Conservation (phyloP, 37 sponge, comb jelly and placozoan genomes). For the Bolinopsis microptera region DNA sequence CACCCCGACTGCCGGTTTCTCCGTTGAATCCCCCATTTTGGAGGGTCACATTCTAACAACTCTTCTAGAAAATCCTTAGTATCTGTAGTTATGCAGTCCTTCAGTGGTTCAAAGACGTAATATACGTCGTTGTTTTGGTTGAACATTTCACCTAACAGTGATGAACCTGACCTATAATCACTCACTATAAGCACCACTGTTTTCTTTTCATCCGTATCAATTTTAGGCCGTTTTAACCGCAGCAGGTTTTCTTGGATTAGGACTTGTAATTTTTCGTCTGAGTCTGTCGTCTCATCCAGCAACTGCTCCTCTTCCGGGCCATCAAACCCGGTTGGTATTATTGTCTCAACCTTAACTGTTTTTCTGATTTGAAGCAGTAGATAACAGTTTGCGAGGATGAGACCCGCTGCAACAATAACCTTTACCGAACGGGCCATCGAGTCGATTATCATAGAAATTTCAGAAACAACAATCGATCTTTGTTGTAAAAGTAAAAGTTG, state of each 20-base stretch:
- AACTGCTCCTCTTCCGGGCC: no score
- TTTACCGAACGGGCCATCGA: no score
- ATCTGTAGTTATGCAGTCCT: not conserved
- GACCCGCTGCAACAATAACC: not conserved
- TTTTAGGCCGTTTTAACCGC: not conserved
- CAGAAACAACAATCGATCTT: no score
- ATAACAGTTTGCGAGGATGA: not conserved
- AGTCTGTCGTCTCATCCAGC: not conserved
- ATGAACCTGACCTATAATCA: slow-evolving; percentile 29
- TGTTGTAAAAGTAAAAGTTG: no score
- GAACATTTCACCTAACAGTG: slow-evolving; percentile 14
- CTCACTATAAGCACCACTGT: not conserved
- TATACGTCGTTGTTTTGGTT: slow-evolving; percentile 8
- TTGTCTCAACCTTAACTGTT: not conserved
- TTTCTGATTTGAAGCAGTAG: not conserved
- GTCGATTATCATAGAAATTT: no score
- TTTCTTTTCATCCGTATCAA: not conserved
- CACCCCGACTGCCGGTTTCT: slow-evolving; percentile 17
- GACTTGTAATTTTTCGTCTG: not conserved
- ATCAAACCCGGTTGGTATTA: not conserved
- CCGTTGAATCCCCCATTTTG: not conserved
- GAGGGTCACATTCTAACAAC: not conserved
- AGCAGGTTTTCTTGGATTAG: not conserved
- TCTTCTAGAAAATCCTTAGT: not conserved
- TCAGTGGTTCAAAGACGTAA: slow-evolving; percentile 1